Evolutionary conservation across 2,113 vertebrate genomes (phyloP).

Genomic region (Candoia aspera): DNA sequence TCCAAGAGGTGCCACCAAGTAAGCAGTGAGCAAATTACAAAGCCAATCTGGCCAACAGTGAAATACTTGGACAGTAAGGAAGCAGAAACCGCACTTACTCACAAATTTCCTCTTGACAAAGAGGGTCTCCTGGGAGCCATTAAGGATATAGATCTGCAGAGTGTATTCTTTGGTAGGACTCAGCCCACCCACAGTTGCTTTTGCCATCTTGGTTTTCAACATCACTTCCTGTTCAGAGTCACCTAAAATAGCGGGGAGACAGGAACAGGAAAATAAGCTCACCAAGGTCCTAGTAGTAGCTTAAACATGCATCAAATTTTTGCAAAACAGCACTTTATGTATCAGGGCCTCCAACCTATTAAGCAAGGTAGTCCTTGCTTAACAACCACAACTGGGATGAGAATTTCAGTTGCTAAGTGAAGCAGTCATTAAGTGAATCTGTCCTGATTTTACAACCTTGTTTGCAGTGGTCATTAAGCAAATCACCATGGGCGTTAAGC

Average conservation of each 20-base stretch:
- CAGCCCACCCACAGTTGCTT: conserved; percentile 88
- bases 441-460: too few relatives aligned
- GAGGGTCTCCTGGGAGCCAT: conserved; percentile 80
- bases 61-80: neutral
- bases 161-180: conserved; percentile 86
- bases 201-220: conserved; percentile 88
- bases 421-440: too few relatives aligned
- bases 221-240: conserved; percentile 89
- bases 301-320: neutral
- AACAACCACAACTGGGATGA: neutral
- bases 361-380: too few relatives aligned
- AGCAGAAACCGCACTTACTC: conserved; percentile 77
- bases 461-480: too few relatives aligned
- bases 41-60: neutral
- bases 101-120: conserved; percentile 89
- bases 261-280: conserved; percentile 32
- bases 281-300: neutral
- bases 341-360: neutral
- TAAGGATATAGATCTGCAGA: conserved; percentile 85
- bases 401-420: too few relatives aligned
- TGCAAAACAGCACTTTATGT: neutral
- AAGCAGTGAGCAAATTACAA: neutral
- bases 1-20: neutral
- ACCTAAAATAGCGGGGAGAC: conserved; percentile 67
- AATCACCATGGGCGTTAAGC: too few relatives aligned